Evolutionary conservation across 2,888 invertebrate genomes (phyloP).

Genomic region (Melanostoma scalare): DNA sequence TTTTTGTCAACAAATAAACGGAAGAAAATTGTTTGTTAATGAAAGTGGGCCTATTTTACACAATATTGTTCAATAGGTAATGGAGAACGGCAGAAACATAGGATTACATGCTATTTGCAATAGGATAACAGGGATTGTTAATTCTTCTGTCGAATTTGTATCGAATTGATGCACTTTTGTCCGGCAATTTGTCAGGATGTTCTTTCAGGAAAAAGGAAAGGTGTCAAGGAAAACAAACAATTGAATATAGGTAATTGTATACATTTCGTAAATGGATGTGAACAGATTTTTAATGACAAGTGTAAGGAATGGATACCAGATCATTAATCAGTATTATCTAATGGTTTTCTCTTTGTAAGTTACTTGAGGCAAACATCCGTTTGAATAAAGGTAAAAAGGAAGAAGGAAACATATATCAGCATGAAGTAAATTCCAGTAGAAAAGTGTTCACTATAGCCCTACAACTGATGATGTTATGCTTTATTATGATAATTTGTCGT

Average conservation of each 20-base stretch:
- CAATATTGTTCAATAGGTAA: slow-evolving; percentile 38
- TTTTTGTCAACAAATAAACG: slow-evolving; percentile 48
- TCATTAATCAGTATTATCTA: slow-evolving; percentile 25
- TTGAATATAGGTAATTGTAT: neutral
- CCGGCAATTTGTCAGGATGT: slow-evolving; percentile 46
- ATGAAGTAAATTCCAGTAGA: no score
- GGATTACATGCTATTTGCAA: slow-evolving; percentile 51
- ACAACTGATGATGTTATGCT: no score
- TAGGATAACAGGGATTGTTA: slow-evolving; percentile 36
- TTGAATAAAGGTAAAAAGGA: neutral
- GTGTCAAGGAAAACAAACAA: slow-evolving; percentile 39
- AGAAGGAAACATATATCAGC: neutral
- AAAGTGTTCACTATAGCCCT: no score
- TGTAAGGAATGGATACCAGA: slow-evolving; percentile 13
- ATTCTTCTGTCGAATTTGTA: slow-evolving; percentile 32
- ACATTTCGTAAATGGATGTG: slow-evolving; percentile 30
- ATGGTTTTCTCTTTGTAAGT: neutral
- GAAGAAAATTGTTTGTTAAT: slow-evolving; percentile 67
- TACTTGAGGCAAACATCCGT: slow-evolving; percentile 15
- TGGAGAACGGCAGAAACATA: slow-evolving; percentile 20
- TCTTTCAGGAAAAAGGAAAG: neutral
- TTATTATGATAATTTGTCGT: no score
- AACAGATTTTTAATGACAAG: slow-evolving; percentile 29
- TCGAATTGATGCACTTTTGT: slow-evolving; percentile 38
- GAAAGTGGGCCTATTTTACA: slow-evolving; percentile 49